These are phyloP conservation scores for Chrysopa pallens DNA, from an alignment of 1,140 invertebrate genomes.

Conservation along the genomic window DNA sequence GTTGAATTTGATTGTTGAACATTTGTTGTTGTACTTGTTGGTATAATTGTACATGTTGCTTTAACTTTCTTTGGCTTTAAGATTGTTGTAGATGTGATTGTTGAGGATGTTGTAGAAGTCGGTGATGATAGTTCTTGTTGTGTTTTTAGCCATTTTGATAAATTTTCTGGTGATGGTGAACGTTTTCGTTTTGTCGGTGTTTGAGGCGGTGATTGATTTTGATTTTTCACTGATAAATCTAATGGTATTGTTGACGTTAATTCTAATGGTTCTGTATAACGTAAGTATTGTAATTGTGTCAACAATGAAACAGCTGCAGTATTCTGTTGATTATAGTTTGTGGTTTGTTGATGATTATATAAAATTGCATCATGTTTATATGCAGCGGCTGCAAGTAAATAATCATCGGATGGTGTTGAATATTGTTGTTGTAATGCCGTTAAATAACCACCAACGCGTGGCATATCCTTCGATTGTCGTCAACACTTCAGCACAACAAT, in stretches of 20 bases:
- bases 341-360: neutral
- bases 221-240: constrained; percentile 16
- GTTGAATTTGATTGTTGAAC: constrained; percentile 14
- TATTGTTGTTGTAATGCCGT: constrained; percentile 15
- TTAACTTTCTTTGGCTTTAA: constrained; percentile 13
- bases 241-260: constrained; percentile 15
- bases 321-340: neutral
- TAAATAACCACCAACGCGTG: constrained; percentile 10
- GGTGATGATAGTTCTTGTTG: neutral
- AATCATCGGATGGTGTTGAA: constrained; percentile 11
- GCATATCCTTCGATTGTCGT: constrained; percentile 10
- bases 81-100: neutral
- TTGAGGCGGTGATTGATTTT: constrained; percentile 15
- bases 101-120: neutral
- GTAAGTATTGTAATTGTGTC: constrained; percentile 17
- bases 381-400: constrained; percentile 4
- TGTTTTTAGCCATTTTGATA: neutral
- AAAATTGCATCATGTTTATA: neutral
- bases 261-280: constrained; percentile 19
- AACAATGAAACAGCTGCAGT: neutral
- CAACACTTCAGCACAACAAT: neutral
- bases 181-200: constrained; percentile 12
- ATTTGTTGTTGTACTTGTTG: constrained; percentile 14
- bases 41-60: constrained; percentile 10
- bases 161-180: neutral